Evolutionary conservation across 2,888 invertebrate species (phyloP).

Genomic region (Chymomyza amoena): DNA sequence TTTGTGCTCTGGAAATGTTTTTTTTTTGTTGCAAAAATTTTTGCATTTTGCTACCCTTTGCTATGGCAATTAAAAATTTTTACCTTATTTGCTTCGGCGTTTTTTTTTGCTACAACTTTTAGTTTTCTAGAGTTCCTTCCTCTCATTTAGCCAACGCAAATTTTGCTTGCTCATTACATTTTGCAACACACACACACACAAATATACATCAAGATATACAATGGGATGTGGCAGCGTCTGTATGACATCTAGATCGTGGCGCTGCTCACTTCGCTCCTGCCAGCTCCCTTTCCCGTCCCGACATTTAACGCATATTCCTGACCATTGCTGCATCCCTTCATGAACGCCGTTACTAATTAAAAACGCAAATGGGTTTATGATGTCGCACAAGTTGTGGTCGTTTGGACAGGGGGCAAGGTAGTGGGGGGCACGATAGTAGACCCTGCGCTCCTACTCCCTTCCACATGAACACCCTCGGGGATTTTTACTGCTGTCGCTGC

Average conservation of each 20-base stretch:
- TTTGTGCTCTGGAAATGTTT: constrained; percentile 21
- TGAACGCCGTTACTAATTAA: constrained; percentile 63
- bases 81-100: constrained; percentile 69
- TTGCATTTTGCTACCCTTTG: constrained; percentile 36
- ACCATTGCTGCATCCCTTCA: neutral
- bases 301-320: neutral
- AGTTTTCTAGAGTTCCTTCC: neutral
- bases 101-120: neutral
- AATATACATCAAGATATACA: neutral
- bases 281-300: no score
- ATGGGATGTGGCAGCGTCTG: neutral
- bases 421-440: no score
- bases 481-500: constrained; percentile 65
- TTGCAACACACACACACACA: constrained; percentile 13
- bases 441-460: neutral
- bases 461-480: neutral
- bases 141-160: constrained; percentile 35
- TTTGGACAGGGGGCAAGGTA: neutral
- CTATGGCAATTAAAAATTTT: constrained; percentile 67
- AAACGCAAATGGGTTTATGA: constrained; percentile 74
- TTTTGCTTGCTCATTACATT: constrained; percentile 67
- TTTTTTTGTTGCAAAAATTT: constrained; percentile 37
- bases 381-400: constrained; percentile 69
- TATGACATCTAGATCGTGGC: constrained; percentile 3
- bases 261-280: neutral